Percentiles rank a stretch among this genome's conserved stretches.
phyloP scores from a whole-genome alignment of 2,113 vertebrate species.

The Callipepla squamata region DNA sequence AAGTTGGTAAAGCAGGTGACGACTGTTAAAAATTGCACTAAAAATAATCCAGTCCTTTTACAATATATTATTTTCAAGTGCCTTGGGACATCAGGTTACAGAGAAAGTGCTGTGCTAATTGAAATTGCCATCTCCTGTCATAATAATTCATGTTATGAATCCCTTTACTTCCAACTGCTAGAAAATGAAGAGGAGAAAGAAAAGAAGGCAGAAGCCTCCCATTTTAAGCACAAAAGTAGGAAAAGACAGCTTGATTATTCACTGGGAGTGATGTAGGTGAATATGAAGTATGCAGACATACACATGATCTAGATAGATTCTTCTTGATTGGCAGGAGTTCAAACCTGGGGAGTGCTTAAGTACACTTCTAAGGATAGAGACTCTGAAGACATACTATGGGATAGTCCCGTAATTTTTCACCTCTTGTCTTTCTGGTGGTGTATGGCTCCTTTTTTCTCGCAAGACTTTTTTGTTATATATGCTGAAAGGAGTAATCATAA shows the following conservation, averaged over 20 bases:
- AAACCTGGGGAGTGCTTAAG: not conserved
- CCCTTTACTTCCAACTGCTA: not conserved
- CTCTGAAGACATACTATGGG: fast-evolving
- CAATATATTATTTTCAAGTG: constrained; percentile 35
- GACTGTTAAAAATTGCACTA: constrained; percentile 15
- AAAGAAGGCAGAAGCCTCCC: not conserved
- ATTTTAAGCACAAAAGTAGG: not conserved
- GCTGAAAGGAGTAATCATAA: not conserved
- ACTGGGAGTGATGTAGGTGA: not conserved
- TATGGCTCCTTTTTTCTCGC: not conserved
- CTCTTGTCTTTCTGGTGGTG: not conserved
- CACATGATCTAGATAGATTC: not conserved
- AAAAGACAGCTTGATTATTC: not conserved
- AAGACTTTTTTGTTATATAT: not conserved
- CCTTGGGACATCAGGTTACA: not conserved
- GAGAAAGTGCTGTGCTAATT: constrained; percentile 31
- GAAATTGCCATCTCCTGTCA: constrained; percentile 28
- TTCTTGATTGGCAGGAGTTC: not conserved
- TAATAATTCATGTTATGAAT: not conserved
- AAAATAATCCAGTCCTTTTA: constrained; percentile 18
- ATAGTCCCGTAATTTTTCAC: not conserved
- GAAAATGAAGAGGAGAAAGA: not conserved
- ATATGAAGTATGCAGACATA: not conserved
- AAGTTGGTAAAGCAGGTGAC: constrained; percentile 19
- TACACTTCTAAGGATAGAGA: not conserved